Percentiles rank a stretch among this genome's conserved stretches.
These are phyloP conservation scores for Dipodomys ordii DNA, from an alignment of 2,113 vertebrate genomes.

Conservation along the genomic window DNA sequence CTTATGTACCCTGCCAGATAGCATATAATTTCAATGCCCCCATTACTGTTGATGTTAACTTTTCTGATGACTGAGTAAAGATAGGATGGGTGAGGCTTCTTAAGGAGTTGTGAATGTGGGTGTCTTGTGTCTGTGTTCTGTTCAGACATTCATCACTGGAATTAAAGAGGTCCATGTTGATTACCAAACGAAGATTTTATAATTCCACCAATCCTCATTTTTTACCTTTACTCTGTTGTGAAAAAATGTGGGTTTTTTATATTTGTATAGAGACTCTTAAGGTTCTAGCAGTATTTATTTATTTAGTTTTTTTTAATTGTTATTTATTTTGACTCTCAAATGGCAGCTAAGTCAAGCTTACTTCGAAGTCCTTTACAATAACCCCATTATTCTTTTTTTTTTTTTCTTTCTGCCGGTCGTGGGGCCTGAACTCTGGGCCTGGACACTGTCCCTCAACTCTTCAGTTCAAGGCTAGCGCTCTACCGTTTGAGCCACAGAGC, in stretches of 20 bases:
- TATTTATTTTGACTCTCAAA: conserved; percentile 33
- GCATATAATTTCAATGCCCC: background rate
- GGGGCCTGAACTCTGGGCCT: too few species aligned
- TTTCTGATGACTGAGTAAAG: conserved; percentile 16
- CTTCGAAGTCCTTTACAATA: background rate
- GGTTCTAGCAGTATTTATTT: conserved; percentile 6
- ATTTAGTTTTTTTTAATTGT: background rate
- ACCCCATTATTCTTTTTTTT: background rate
- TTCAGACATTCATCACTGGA: background rate
- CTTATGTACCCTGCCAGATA: background rate
- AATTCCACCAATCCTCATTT: conserved; percentile 20
- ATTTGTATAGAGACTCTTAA: background rate
- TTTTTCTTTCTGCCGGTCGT: too few species aligned
- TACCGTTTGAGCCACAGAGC: too few species aligned
- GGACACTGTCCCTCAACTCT: too few species aligned
- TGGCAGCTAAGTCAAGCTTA: background rate
- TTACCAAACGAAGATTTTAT: conserved; percentile 49
- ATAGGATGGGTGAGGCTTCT: background rate
- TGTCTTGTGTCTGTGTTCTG: background rate
- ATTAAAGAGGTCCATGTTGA: background rate
- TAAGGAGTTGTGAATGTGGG: too few species aligned
- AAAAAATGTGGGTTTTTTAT: conserved; percentile 37
- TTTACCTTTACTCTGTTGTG: conserved; percentile 37
- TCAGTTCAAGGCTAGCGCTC: too few species aligned
- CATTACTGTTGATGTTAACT: background rate